Evolutionary conservation across 2,797 vertebrate species (phyloP).

Genomic region (Mallotus villosus): DNA sequence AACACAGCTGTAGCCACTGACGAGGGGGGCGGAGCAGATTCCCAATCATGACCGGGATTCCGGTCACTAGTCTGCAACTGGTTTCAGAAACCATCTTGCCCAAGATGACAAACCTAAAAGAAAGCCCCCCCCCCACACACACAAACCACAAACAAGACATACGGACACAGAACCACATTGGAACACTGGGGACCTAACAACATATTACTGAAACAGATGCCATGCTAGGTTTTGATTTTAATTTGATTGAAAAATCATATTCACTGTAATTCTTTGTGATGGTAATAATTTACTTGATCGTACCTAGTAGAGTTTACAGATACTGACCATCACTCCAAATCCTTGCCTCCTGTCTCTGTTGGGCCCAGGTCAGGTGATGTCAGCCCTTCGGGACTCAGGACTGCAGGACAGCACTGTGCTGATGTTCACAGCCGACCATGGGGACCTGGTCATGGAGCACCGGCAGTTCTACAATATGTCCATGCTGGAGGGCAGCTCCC

Average conservation of each 20-base stretch:
- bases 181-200: too few species aligned
- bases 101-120: too few species aligned
- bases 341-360: neutral
- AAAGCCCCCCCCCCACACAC: too few species aligned
- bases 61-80: too few species aligned
- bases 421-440: conserved; percentile 92
- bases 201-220: conserved; percentile 79
- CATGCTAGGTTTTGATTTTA: conserved; percentile 84
- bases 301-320: neutral
- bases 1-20: too few species aligned
- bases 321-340: neutral
- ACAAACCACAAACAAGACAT: too few species aligned
- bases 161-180: too few species aligned
- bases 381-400: conserved; percentile 75
- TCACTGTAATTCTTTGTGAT: too few species aligned
- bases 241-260: neutral
- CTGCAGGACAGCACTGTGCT: conserved; percentile 83
- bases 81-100: too few species aligned
- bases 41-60: too few species aligned
- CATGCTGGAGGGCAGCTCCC: conserved; percentile 97
- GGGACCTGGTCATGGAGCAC: conserved; percentile 97
- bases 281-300: too few species aligned
- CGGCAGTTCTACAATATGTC: conserved; percentile 99
- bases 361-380: conserved; percentile 83
- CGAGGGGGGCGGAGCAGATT: too few species aligned